Conservation (phyloP, 2,113 vertebrate genomes). For the Puntigrus tetrazona region DNA sequence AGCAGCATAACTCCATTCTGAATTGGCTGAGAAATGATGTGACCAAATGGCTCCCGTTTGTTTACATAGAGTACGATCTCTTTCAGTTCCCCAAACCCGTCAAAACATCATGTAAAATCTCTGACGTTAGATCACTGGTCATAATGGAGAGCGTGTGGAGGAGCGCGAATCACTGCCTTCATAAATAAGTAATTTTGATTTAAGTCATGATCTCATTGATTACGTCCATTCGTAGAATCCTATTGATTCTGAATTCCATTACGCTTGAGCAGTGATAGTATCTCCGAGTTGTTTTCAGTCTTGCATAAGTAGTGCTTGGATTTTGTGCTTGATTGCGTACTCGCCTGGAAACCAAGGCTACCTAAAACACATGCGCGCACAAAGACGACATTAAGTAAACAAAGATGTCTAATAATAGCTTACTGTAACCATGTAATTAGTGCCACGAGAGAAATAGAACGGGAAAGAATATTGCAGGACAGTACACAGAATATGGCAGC, state of each 20-base stretch:
- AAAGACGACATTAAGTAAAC: slow-evolving; percentile 44
- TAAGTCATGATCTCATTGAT: background rate
- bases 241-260: background rate
- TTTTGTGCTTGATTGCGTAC: background rate
- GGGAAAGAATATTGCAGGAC: slow-evolving; percentile 11
- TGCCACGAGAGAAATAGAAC: slow-evolving; percentile 28
- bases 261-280: background rate
- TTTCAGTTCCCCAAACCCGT: background rate
- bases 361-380: slow-evolving; percentile 13
- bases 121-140: background rate
- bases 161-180: background rate
- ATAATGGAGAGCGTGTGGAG: background rate
- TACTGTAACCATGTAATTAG: slow-evolving; percentile 54
- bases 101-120: background rate
- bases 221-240: background rate
- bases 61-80: background rate
- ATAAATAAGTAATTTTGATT: background rate
- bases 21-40: slow-evolving; percentile 27
- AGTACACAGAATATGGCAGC: slow-evolving; percentile 23
- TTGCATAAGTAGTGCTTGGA: background rate
- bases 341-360: slow-evolving; percentile 2
- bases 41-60: background rate
- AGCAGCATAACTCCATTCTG: slow-evolving; percentile 71
- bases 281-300: slow-evolving; percentile 14
- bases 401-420: slow-evolving; percentile 55